Evolutionary conservation across 2,113 vertebrate genomes (phyloP).

Genomic region (Dermatemys mawii): DNA sequence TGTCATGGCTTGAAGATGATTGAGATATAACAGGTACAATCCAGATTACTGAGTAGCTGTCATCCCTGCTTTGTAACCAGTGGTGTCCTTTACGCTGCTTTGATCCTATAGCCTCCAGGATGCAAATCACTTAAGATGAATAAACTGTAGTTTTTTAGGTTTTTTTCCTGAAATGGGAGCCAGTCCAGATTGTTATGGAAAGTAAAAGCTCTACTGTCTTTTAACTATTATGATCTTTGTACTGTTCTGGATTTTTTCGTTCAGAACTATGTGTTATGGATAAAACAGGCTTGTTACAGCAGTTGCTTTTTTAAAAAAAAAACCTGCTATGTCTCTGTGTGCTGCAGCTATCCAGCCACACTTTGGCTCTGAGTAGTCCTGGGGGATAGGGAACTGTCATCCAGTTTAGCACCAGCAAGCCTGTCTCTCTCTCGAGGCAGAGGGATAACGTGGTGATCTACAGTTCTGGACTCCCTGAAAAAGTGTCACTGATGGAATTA

Average conservation of each 20-base stretch:
- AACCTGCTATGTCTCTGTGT: background rate
- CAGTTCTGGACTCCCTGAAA: too few relatives aligned
- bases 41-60: background rate
- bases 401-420: too few relatives aligned
- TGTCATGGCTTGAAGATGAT: background rate
- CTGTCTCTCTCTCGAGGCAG: too few relatives aligned
- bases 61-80: background rate
- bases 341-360: background rate
- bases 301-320: constrained; percentile 78
- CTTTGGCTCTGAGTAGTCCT: background rate
- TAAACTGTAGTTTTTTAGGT: constrained; percentile 34
- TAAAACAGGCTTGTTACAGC: constrained; percentile 80
- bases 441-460: too few relatives aligned
- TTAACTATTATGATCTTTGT: constrained; percentile 56
- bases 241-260: constrained; percentile 71
- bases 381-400: too few relatives aligned
- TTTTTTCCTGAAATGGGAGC: constrained; percentile 8
- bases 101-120: background rate
- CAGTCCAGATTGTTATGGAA: constrained; percentile 32
- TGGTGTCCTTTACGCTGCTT: background rate
- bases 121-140: background rate
- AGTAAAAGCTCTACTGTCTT: constrained; percentile 75
- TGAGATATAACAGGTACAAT: background rate
- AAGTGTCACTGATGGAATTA: too few relatives aligned
- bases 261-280: constrained; percentile 55